Evolutionary conservation across 2,113 vertebrate genomes (phyloP), one percentile per base, ranked within the genome.

Genomic region (Platichthys stellatus): DNA sequence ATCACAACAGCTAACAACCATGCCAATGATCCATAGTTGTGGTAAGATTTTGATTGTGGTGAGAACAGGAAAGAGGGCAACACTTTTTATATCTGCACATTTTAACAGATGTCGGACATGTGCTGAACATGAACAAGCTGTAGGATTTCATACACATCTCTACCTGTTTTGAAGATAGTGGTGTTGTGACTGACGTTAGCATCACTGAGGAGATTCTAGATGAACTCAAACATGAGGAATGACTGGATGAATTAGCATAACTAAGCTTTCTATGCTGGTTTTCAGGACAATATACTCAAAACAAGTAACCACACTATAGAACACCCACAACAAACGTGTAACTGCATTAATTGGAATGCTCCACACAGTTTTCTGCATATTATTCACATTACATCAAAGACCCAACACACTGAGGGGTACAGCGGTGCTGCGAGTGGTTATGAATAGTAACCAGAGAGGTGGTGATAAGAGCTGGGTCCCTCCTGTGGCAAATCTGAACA

Each of bases 311-410:
- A 89, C 88, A 91, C 80, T 74, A 90, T 70, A 87, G 88, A 88
- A 91, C 78, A 91, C 66, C 84, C 87, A 91, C 87, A 78, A 89
- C 64, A 83, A 79, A 86, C 76, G 63, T 86, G 81, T 74, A 88
- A 88, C 72, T 86, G 86, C 88, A 88, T 90, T 86, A 82, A 81
- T 61, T 87, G 87, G 87, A 89, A 91, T 89, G 90, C 78, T 82
- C 80, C 83, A 81, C 80, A 82, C 79, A 76, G 69, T 86, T 84
- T 86, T 87, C 89, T 86, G 89, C 91, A 87, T 85, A 90, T 84
- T 85, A 87, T 84, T 89, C 89, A 92, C 85, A 88, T 88, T 89
- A 88, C 87, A 90, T 88, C 83, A 85, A 90, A 86, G 85, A 85
- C 70, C 80, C 63, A 66, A 80, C 88, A 62, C 63, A 62, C 89